These are phyloP conservation scores for Trichoplusia ni DNA, from an alignment of 1,140 invertebrate genomes.

Conservation along the genomic window DNA sequence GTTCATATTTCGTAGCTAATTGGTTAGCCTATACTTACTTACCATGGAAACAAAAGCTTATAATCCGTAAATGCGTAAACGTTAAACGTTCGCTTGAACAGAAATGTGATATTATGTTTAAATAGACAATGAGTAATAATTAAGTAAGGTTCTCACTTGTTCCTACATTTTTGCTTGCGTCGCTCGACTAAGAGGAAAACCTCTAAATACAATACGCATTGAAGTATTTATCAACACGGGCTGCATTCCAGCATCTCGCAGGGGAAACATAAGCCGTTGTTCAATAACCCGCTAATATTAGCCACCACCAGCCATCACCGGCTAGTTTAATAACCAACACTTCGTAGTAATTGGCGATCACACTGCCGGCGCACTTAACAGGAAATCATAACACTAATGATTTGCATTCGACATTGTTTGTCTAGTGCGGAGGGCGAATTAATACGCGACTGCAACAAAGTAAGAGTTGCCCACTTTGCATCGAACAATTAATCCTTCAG, in stretches of 20 bases:
- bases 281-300: conserved; percentile 17
- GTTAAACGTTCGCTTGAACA: not conserved
- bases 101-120: not conserved
- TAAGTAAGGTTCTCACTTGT: not conserved
- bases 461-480: conserved; percentile 3
- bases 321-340: conserved; percentile 15
- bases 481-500: too few species aligned
- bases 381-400: conserved; percentile 25
- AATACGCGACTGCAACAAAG: conserved; percentile 1
- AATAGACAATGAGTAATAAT: conserved; percentile 12
- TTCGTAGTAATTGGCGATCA: conserved; percentile 22
- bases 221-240: conserved; percentile 12
- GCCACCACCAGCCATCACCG: conserved; percentile 12
- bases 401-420: conserved; percentile 20
- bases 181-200: not conserved
- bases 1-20: too few species aligned
- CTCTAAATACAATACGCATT: conserved; percentile 3
- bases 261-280: conserved; percentile 30
- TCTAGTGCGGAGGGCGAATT: conserved; percentile 8
- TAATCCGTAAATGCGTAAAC: not conserved
- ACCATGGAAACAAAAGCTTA: too few species aligned
- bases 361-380: conserved; percentile 9
- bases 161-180: conserved; percentile 4
- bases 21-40: too few species aligned
- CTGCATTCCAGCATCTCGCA: conserved; percentile 15